Evolutionary conservation across 2,113 vertebrate species (phyloP), one percentile per base, ranked within the genome.

Genomic region (Megalops atlanticus): DNA sequence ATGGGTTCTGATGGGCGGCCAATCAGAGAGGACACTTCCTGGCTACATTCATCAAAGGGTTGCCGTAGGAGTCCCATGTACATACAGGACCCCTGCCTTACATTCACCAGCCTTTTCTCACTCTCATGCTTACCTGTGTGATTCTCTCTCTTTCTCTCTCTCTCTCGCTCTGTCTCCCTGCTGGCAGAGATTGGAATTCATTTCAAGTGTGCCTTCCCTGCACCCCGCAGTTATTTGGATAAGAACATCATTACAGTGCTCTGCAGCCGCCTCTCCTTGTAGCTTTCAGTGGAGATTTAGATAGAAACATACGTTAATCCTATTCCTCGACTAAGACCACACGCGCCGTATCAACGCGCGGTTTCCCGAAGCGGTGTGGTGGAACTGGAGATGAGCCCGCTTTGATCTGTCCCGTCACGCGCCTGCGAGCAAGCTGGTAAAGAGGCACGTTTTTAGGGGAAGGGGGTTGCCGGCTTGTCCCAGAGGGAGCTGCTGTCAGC

Each of bases 141-240:
- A 41, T 33, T 24, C 10, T 1, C 11, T 77, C 36, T 43, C 52
- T 39, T 5, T 52, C 14, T 38, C 4, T 43, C 81, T 78, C 12
- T 77, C 45, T 82, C 82, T 75, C n/a, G 75, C 16, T 40, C 12
- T 73, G 82, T 52, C 47, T 76, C 70, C 64, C 81, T 47, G 18
- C 45, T 33, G 38, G 35, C 43, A n/a, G 18, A 58, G 52, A 81
- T 54, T 27, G 24, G 47, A 31, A 31, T 45, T n/a, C 58, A 21
- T 14, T 79, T 39, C 64, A 24, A n/a, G 49, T 69, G 21, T 70
- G 64, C n/a, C 10, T 47, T 3, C 43, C 64, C 47, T 35, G 27
- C 35, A 31, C 75, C 80, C 76, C 7, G 79, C 27, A 76, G 81
- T 79, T 81, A 72, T 83, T 83, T 83, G 77, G 76, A 49, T 70